Percentiles rank a stretch among this genome's conserved stretches.
Evolutionary conservation across 2,113 vertebrate genomes (phyloP).

Genomic region (Parus major): DNA sequence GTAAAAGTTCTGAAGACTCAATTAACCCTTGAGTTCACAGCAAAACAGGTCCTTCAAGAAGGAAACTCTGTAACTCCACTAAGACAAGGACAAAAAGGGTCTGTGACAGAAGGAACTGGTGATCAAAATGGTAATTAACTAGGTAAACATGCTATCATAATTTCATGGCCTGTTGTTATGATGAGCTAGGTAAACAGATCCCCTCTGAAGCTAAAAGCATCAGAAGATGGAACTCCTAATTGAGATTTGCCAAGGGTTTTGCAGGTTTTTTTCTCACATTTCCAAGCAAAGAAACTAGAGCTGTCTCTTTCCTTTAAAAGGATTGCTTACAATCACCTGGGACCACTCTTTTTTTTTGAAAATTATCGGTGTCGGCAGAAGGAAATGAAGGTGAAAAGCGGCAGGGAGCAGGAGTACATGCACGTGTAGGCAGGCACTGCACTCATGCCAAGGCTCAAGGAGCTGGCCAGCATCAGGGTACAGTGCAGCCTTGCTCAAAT

Average conservation of each 20-base stretch:
- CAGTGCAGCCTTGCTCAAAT: background rate
- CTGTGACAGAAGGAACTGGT: rapidly evolving
- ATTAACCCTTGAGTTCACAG: background rate
- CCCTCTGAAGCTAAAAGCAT: background rate
- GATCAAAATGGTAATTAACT: background rate
- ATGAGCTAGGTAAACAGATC: background rate
- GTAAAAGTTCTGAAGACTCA: background rate
- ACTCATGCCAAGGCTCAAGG: rapidly evolving
- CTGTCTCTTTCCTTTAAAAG: background rate
- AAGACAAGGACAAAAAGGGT: background rate
- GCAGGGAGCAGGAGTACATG: background rate
- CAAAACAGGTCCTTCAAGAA: background rate
- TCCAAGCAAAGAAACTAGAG: background rate
- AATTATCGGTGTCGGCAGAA: background rate
- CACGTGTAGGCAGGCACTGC: rapidly evolving
- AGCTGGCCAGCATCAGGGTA: background rate
- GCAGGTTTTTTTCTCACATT: background rate
- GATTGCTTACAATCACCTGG: rapidly evolving
- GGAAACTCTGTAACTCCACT: background rate
- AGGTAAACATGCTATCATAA: background rate
- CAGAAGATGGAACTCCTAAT: background rate
- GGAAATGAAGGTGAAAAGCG: background rate
- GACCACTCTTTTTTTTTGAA: background rate
- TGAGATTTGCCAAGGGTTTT: background rate
- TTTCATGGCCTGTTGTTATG: background rate